These are phyloP conservation scores for Saguinus midas DNA, from an alignment of 2,113 vertebrate species.

Conservation along the genomic window DNA sequence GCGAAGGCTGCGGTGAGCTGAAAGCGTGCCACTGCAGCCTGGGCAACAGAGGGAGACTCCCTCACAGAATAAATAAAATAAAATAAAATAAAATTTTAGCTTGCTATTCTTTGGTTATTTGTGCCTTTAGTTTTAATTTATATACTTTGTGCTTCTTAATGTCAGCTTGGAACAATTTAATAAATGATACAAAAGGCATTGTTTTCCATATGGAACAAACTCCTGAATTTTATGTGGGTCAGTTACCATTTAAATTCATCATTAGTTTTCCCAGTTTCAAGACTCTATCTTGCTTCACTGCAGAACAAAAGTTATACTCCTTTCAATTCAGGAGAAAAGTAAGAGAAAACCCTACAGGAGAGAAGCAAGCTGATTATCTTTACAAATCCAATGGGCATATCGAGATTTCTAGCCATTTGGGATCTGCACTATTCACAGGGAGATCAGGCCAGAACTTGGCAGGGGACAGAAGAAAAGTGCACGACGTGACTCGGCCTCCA, in stretches of 20 bases:
- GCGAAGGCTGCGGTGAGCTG: no score
- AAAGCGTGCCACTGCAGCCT: no score
- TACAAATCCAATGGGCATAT: not conserved
- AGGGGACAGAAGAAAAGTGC: not conserved
- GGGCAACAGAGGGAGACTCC: no score
- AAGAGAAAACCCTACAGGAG: not conserved
- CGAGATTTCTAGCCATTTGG: not conserved
- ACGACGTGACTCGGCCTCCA: not conserved
- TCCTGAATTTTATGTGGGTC: not conserved
- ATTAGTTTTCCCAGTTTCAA: not conserved
- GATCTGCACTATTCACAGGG: not conserved
- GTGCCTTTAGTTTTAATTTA: slow-evolving; percentile 10
- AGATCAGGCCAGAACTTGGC: not conserved
- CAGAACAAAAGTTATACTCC: not conserved
- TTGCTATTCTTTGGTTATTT: slow-evolving; percentile 43
- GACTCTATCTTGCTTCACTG: not conserved
- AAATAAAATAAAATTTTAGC: not conserved
- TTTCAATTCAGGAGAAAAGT: not conserved
- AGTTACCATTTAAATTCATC: not conserved
- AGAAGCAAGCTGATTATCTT: not conserved
- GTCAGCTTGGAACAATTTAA: not conserved
- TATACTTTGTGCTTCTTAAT: slow-evolving; percentile 2
- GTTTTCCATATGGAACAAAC: not conserved
- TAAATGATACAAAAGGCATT: not conserved
- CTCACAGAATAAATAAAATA: no score